Percentiles rank a stretch among this genome's conserved stretches.
These are phyloP conservation scores for Neodiprion virginianus DNA, from an alignment of 1,140 invertebrate genomes.

Conservation along the genomic window DNA sequence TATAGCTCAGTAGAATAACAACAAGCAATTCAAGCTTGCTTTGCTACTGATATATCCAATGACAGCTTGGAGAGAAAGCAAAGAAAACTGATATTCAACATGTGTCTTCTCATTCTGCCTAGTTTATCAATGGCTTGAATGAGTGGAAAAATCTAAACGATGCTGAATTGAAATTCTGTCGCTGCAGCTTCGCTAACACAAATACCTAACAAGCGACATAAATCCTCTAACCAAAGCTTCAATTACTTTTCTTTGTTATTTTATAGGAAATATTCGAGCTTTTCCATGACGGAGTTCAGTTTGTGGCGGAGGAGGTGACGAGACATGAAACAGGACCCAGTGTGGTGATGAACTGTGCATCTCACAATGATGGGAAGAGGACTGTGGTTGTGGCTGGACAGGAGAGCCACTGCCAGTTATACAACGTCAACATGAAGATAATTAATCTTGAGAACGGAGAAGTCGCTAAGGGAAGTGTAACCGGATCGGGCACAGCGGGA, in stretches of 20 bases:
- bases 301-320: conserved; percentile 84
- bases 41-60: conserved; percentile 16
- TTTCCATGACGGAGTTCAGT: conserved; percentile 79
- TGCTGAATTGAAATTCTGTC: no score
- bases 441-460: conserved; percentile 58
- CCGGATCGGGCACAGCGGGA: conserved; percentile 45
- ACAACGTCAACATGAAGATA: conserved; percentile 79
- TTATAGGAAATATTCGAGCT: conserved; percentile 90
- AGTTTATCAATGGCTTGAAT: no score
- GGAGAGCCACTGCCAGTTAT: conserved; percentile 90
- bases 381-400: conserved; percentile 87
- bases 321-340: conserved; percentile 86
- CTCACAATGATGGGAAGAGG: conserved; percentile 71
- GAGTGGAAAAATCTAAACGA: no score
- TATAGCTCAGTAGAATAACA: no score
- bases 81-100: conserved; percentile 5
- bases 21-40: neutral
- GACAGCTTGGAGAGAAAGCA: conserved; percentile 12
- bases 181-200: no score
- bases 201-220: no score
- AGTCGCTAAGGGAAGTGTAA: conserved; percentile 54
- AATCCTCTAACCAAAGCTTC: no score
- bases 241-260: conserved; percentile 39
- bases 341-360: conserved; percentile 91
- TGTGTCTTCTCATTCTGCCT: neutral